phyloP scores from a whole-genome alignment of 2,888 invertebrate genomes.

The Pedicia rivosa region DNA sequence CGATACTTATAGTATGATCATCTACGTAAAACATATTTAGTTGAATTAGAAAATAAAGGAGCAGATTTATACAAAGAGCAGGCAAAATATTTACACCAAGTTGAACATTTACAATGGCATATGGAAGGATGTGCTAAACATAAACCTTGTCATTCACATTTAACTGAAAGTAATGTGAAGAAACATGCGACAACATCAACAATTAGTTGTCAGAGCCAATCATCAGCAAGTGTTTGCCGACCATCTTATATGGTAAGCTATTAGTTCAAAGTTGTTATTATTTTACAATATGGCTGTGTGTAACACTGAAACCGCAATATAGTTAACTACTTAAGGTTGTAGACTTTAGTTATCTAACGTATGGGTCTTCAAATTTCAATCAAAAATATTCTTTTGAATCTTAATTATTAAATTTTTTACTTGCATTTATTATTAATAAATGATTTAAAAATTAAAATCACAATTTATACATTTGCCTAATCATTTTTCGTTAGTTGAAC shows the following conservation, averaged over 20 bases:
- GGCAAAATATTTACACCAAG: conserved; percentile 9
- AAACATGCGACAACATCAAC: conserved; percentile 5
- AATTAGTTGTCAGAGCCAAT: conserved; percentile 6
- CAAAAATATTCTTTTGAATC: no score
- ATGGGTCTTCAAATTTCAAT: no score
- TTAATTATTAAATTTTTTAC: no score
- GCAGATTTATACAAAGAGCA: conserved; percentile 10
- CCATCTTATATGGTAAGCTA: conserved; percentile 5
- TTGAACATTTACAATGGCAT: conserved; percentile 11
- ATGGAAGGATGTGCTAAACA: conserved; percentile 8
- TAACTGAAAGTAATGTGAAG: conserved; percentile 3
- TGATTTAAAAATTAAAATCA: no score
- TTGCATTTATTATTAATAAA: no score
- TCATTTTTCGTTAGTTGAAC: no score
- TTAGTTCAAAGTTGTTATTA: background rate
- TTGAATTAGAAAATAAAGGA: conserved; percentile 9
- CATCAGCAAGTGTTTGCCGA: conserved; percentile 7
- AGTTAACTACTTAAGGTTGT: no score
- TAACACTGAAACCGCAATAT: background rate
- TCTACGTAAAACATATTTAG: conserved; percentile 6
- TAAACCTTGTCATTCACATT: conserved; percentile 4
- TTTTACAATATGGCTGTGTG: background rate
- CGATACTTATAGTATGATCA: conserved; percentile 7
- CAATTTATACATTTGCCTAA: no score
- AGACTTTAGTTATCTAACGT: no score